Conservation (phyloP, 2,113 vertebrate species). For the Nothobranchius kuhntae region DNA sequence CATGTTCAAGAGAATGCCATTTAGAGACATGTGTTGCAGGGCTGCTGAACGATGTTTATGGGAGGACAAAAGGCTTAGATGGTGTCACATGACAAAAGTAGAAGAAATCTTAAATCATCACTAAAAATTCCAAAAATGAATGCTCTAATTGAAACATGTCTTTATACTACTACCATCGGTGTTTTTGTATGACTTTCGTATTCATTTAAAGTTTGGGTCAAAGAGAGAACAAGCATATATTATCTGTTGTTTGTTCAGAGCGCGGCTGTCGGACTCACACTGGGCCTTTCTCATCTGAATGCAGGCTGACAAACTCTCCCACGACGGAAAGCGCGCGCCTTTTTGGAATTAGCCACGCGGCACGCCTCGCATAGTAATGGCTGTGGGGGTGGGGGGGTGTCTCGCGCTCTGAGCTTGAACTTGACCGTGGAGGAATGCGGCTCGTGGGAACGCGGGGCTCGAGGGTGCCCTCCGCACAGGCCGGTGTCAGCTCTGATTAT, state of each 20-base stretch:
- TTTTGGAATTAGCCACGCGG: conserved; percentile 69
- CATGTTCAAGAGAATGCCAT: too few relatives aligned
- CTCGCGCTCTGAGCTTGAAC: conserved; percentile 81
- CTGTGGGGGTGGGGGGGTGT: not conserved
- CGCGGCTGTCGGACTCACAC: conserved; percentile 34
- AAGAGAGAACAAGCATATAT: conserved; percentile 8
- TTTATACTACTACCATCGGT: too few relatives aligned
- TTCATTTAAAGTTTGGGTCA: not conserved
- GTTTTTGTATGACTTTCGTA: too few relatives aligned
- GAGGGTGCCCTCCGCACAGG: conserved; percentile 65
- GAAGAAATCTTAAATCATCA: too few relatives aligned
- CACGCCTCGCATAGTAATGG: conserved; percentile 72
- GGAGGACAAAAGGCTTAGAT: too few relatives aligned
- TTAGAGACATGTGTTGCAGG: too few relatives aligned
- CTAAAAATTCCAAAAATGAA: too few relatives aligned
- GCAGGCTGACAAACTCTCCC: conserved; percentile 65
- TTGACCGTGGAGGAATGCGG: conserved; percentile 77
- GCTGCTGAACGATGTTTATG: too few relatives aligned
- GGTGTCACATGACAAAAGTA: too few relatives aligned
- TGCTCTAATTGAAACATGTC: too few relatives aligned
- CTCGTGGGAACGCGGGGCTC: conserved; percentile 76
- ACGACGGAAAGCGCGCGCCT: conserved; percentile 59
- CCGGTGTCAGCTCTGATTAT: conserved; percentile 79
- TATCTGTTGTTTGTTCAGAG: conserved; percentile 3
- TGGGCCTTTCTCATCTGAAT: conserved; percentile 29